phyloP scores from a whole-genome alignment of 1,140 invertebrate species.

The Ectropis grisescens region DNA sequence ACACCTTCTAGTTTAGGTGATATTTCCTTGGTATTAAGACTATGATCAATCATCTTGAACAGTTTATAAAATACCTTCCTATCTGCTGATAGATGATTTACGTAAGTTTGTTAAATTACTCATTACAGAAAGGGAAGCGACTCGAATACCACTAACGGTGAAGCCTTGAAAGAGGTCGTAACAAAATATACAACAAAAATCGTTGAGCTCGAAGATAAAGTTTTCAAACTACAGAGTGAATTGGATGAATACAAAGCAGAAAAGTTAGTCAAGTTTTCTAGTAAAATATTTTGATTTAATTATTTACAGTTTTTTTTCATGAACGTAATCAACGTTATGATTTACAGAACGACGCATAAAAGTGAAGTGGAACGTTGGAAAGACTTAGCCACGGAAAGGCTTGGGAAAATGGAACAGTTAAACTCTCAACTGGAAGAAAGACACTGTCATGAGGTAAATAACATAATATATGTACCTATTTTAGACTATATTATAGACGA shows the following conservation, averaged over 20 bases:
- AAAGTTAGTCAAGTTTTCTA: conserved; percentile 32
- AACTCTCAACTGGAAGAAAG: conserved; percentile 51
- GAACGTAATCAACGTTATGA: no score
- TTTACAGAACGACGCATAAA: conserved; percentile 34
- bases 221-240: conserved; percentile 54
- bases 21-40: no score
- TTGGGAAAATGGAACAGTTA: conserved; percentile 59
- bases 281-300: background rate
- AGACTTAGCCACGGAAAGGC: conserved; percentile 50
- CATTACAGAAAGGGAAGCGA: conserved; percentile 34
- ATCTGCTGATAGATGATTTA: conserved; percentile 5
- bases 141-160: conserved; percentile 16
- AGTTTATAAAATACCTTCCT: conserved; percentile 15
- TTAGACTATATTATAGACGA: no score
- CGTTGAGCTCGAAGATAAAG: conserved; percentile 52
- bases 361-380: conserved; percentile 60
- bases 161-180: conserved; percentile 30
- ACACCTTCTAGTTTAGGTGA: no score
- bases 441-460: conserved; percentile 49
- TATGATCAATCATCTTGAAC: conserved; percentile 27
- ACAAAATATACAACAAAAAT: conserved; percentile 49
- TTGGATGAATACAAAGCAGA: conserved; percentile 42
- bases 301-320: no score
- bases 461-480: conserved; percentile 5
- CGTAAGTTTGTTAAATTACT: conserved; percentile 14